phyloP scores from a whole-genome alignment of 2,888 invertebrate species.

The Agriopis marginaria region DNA sequence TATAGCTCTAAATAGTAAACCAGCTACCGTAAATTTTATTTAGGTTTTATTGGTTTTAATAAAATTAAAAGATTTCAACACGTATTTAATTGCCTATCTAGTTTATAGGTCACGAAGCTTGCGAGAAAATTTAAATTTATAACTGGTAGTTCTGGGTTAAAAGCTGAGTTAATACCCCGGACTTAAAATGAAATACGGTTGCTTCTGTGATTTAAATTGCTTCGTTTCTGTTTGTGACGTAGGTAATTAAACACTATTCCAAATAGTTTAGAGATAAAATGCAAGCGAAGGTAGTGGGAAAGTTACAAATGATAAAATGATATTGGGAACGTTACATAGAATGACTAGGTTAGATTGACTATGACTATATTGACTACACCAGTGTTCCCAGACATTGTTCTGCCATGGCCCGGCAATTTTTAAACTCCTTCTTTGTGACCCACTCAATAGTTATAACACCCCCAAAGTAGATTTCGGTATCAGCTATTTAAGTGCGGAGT shows the following conservation, averaged over 20 bases:
- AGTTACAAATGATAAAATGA: too few relatives aligned
- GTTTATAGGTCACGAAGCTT: slow-evolving; percentile 35
- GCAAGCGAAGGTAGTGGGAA: not conserved
- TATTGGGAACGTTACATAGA: too few relatives aligned
- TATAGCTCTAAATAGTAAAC: slow-evolving; percentile 16
- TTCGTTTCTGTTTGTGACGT: slow-evolving; percentile 16
- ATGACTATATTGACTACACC: too few relatives aligned
- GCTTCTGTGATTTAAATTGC: slow-evolving; percentile 24
- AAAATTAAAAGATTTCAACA: slow-evolving; percentile 46
- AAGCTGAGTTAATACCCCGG: slow-evolving; percentile 21
- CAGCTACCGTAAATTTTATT: slow-evolving; percentile 18
- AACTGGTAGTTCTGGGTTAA: slow-evolving; percentile 16
- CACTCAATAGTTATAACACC: too few relatives aligned
- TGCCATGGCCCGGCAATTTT: too few relatives aligned
- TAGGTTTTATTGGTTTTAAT: slow-evolving; percentile 43
- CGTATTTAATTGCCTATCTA: slow-evolving; percentile 47
- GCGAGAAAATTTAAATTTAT: slow-evolving; percentile 24
- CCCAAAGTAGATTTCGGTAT: too few relatives aligned
- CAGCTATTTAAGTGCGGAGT: too few relatives aligned
- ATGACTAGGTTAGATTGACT: too few relatives aligned
- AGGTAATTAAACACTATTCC: slow-evolving; percentile 24
- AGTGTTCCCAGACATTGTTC: too few relatives aligned
- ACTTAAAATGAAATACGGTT: slow-evolving; percentile 27
- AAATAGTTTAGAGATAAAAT: slow-evolving; percentile 14
- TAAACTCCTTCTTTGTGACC: too few relatives aligned